Base-by-base conservation (phyloP, 2,113 vertebrate species). In the Pandion haliaetus region DNA sequence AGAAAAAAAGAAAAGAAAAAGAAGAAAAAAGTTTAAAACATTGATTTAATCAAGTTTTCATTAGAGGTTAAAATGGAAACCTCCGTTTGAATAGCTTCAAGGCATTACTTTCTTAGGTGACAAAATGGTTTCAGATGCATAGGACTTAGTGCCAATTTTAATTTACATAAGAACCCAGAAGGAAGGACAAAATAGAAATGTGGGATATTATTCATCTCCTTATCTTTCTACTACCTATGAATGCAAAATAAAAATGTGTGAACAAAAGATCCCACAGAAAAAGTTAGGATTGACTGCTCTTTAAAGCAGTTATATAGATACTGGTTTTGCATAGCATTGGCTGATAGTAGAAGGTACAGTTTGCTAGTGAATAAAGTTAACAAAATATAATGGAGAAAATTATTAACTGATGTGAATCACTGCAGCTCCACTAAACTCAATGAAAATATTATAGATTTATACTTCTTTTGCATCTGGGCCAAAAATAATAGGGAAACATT, bases 61-160 rank as follows among this genome's bases (percentile, higher is more conserved):
- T 79, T n/a, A 54, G 86, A 91, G 52, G 67, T 82, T 96, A 71
- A 80, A 94, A 95, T 73, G 65, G 67, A 88, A 95, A 69, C 58
- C 42, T 90, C 71, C 88, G 67, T 72, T 86, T 58, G 91, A 79
- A 90, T 63, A 86, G 67, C 92, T 93, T 86, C 9, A 12, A 93
- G 94, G 86, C 86, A 96, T 82, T 95, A 90, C 78, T 59, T 96
- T 95, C 54, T 82, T 79, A 95, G 79, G 96, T 96, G 95, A 95
- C 95, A 98, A 90, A 90, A 74, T 55, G 58, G 50, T 69, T 96
- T 96, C 87, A 83, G 85, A 74, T 74, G 82, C 76, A 59, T 7
- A 32, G 77, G 69, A 83, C 65, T 93, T 88, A 72, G 80, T 95
- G 94, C 91, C 93, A 97, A 92, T 95, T 96, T 97, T 97, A 96